Evolutionary conservation across 2,888 invertebrate species (phyloP).

Genomic region (Oscheius sp.): DNA sequence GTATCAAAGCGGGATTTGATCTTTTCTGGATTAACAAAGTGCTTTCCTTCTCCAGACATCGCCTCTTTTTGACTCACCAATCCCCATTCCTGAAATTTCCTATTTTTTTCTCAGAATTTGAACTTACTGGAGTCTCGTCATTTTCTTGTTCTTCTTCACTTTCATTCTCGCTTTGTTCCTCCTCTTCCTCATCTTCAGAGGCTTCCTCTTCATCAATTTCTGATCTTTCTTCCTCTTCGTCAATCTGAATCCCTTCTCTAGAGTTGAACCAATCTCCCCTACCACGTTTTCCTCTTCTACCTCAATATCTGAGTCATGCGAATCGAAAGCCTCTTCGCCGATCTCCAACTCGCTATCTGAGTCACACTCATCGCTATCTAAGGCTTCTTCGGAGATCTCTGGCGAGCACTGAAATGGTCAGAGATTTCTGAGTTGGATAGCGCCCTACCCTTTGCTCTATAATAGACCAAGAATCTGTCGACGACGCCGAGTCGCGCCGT

Average conservation of each 20-base stretch:
- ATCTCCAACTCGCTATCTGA: constrained; percentile 16
- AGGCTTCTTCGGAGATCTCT: not conserved
- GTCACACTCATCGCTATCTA: not conserved
- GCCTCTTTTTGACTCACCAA: constrained; percentile 12
- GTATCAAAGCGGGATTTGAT: not conserved
- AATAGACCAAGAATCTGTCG: constrained; percentile 39
- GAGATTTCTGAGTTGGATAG: not conserved
- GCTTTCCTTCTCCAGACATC: constrained; percentile 18
- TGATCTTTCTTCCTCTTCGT: not conserved
- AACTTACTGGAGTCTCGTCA: not conserved
- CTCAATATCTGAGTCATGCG: constrained; percentile 20
- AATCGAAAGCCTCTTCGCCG: constrained; percentile 15
- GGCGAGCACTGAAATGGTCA: constrained; percentile 13
- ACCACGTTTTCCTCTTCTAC: not conserved
- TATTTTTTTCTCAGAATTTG: not conserved
- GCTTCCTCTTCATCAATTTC: not conserved
- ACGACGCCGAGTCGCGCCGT: constrained; percentile 36
- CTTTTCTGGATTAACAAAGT: constrained; percentile 9
- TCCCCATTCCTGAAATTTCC: constrained; percentile 11
- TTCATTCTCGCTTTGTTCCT: not conserved
- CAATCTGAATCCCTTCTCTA: too few relatives aligned
- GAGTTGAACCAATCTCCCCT: not conserved
- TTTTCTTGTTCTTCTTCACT: not conserved
- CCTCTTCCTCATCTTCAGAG: not conserved
- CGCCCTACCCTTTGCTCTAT: constrained; percentile 26